Conservation (phyloP, 2,888 invertebrate genomes). For the Noctua fimbriata region DNA sequence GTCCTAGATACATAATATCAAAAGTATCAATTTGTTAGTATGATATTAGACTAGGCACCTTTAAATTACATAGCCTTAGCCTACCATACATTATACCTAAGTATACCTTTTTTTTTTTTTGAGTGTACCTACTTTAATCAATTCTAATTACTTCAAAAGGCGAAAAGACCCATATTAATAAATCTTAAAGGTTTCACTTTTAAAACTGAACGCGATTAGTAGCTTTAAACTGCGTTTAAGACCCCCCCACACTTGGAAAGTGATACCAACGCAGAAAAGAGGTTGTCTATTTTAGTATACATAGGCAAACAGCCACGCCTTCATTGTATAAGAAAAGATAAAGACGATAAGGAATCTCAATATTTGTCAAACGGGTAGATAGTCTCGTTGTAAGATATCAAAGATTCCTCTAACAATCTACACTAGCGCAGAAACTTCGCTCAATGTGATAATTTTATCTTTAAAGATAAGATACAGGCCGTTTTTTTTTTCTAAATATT, state of each 20-base stretch:
- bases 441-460: conserved; percentile 32
- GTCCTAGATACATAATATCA: conserved; percentile 61
- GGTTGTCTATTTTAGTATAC: neutral
- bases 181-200: neutral
- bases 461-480: conserved; percentile 38
- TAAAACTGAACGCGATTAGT: neutral
- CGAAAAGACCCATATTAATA: neutral
- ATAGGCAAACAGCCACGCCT: conserved; percentile 10
- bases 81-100: conserved; percentile 5
- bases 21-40: conserved; percentile 45
- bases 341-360: conserved; percentile 5
- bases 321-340: conserved; percentile 16
- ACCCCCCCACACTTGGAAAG: neutral
- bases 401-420: neutral
- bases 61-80: conserved; percentile 33
- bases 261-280: neutral
- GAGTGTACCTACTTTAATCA: neutral
- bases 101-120: no score
- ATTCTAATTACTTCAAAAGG: neutral
- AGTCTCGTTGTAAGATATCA: conserved; percentile 6
- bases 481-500: conserved; percentile 37
- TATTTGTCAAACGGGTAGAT: conserved; percentile 11
- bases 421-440: conserved; percentile 2
- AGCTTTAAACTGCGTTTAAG: neutral
- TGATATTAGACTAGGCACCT: conserved; percentile 52